These are phyloP conservation scores for Psilopogon haemacephalus DNA, from an alignment of 2,113 vertebrate genomes.

Conservation along the genomic window DNA sequence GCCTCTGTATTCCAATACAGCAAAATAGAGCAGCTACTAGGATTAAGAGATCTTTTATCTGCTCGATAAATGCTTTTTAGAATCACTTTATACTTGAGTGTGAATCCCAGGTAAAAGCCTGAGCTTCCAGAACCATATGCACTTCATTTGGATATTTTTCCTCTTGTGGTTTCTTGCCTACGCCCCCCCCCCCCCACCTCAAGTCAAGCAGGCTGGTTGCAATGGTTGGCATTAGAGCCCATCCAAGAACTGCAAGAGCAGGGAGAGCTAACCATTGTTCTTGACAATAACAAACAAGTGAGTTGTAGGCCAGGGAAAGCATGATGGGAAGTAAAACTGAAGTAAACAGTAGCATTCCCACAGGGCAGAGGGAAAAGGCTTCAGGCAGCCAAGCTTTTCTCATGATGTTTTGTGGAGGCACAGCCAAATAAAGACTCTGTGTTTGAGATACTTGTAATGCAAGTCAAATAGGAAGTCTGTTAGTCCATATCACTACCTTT, in stretches of 20 bases:
- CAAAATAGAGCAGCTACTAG: background rate
- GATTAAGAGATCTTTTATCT: background rate
- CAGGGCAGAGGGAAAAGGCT: background rate
- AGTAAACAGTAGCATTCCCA: background rate
- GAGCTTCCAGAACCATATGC: background rate
- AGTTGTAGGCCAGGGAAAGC: background rate
- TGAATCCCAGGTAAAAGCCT: background rate
- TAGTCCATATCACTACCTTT: background rate
- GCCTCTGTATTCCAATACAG: background rate
- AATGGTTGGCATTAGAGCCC: background rate
- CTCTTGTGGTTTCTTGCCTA: background rate
- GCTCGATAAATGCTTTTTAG: background rate
- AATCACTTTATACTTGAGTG: background rate
- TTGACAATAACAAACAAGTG: background rate
- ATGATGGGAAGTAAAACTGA: background rate
- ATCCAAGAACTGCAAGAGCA: background rate
- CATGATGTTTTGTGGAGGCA: background rate
- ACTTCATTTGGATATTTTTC: background rate
- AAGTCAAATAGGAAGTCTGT: background rate
- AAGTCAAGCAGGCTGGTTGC: background rate
- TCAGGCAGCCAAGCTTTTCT: background rate
- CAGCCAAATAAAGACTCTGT: background rate
- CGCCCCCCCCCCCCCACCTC: accelerated
- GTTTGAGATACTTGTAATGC: background rate
- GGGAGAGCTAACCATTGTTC: background rate